A percentile compares a stretch with the other conserved stretches of the same genome.
These are phyloP conservation scores for Iguana delicatissima DNA, from an alignment of 2,797 vertebrate genomes.

Conservation along the genomic window DNA sequence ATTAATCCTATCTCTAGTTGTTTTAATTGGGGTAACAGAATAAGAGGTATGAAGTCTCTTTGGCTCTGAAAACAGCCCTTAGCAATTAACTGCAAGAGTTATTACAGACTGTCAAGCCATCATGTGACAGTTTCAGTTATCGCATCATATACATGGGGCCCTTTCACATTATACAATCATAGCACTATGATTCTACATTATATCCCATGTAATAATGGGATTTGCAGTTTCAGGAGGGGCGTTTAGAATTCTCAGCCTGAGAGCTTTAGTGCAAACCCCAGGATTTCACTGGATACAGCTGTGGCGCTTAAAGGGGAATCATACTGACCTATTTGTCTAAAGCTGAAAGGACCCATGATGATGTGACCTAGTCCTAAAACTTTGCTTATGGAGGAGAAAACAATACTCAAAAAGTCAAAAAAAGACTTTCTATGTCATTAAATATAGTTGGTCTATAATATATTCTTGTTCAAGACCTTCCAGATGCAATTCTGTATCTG, in stretches of 20 bases:
- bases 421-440: neutral
- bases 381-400: neutral
- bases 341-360: no score
- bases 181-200: no score
- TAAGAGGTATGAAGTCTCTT: neutral
- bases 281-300: no score
- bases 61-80: neutral
- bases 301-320: no score
- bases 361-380: neutral
- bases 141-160: neutral
- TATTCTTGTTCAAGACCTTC: slow-evolving; percentile 21
- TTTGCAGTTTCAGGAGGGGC: no score
- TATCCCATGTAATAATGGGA: no score
- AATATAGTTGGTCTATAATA: neutral
- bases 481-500: slow-evolving; percentile 11
- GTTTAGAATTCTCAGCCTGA: no score
- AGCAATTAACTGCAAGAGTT: neutral
- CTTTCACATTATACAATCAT: no score
- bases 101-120: neutral
- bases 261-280: no score
- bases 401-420: slow-evolving; percentile 1
- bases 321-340: no score
- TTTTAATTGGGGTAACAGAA: no score
- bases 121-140: neutral
- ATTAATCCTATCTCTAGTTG: no score